Percentiles rank a stretch among this genome's conserved stretches.
Evolutionary conservation across 1,140 invertebrate genomes (phyloP).

Genomic region (Paraescarpia echinospica): DNA sequence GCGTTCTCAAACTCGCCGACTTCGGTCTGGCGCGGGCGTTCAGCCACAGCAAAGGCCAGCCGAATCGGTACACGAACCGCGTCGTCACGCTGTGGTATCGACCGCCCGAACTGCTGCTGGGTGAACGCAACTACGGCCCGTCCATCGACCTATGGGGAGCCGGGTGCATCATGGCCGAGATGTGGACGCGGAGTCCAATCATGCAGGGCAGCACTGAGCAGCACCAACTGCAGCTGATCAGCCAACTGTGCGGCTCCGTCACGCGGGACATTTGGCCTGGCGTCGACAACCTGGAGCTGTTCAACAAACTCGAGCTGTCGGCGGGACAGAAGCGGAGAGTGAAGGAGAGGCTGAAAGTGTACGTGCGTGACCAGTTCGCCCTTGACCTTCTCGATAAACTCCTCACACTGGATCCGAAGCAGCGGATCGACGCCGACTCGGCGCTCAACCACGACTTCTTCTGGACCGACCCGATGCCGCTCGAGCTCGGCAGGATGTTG

Average conservation of each 20-base stretch:
- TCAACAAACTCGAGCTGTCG: conserved; percentile 85
- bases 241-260: conserved; percentile 94
- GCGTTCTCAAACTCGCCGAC: conserved; percentile 69
- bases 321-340: conserved; percentile 89
- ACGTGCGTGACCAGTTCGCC: conserved; percentile 89
- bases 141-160: conserved; percentile 98
- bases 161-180: conserved; percentile 98
- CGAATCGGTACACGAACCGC: conserved; percentile 92
- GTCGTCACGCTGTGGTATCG: conserved; percentile 98
- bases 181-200: conserved; percentile 89
- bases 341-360: conserved; percentile 86
- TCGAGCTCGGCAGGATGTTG: conserved; percentile 86
- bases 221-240: conserved; percentile 92
- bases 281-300: conserved; percentile 90
- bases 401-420: conserved; percentile 86
- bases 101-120: conserved; percentile 84
- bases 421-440: conserved; percentile 86
- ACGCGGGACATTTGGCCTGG: conserved; percentile 90
- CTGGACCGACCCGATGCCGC: conserved; percentile 93
- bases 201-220: conserved; percentile 91
- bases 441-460: conserved; percentile 98
- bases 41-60: conserved; percentile 82
- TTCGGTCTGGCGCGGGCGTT: conserved; percentile 77
- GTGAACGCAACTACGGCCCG: conserved; percentile 88
- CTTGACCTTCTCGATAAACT: conserved; percentile 93